Evolutionary conservation across 2,113 vertebrate genomes (phyloP).

Genomic region (Sapayoa aenigma): DNA sequence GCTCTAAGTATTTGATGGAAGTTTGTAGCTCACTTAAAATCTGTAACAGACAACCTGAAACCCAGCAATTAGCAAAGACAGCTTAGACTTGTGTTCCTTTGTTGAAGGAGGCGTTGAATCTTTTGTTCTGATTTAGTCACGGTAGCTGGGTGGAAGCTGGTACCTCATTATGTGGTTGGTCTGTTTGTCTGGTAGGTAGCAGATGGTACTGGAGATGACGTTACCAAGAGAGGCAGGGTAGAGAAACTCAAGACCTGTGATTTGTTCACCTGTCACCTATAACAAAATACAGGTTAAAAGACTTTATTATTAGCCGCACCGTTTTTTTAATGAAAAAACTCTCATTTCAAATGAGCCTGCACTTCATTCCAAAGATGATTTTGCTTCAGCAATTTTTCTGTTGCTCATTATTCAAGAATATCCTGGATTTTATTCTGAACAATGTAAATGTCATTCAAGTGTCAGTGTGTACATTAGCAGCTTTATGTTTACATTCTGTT

Average conservation of each 20-base stretch:
- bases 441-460: constrained; percentile 76
- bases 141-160: constrained; percentile 83
- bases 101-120: constrained; percentile 79
- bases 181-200: constrained; percentile 79
- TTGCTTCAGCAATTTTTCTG: constrained; percentile 12
- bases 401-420: constrained; percentile 58
- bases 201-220: constrained; percentile 79
- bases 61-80: constrained; percentile 79
- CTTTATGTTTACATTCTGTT: constrained; percentile 74
- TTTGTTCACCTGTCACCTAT: constrained; percentile 83
- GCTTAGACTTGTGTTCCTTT: constrained; percentile 79
- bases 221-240: constrained; percentile 72
- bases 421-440: constrained; percentile 57
- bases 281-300: constrained; percentile 74
- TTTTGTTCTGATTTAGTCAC: constrained; percentile 86
- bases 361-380: background rate
- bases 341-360: background rate
- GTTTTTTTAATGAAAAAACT: constrained; percentile 29
- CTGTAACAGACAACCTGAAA: constrained; percentile 78
- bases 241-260: constrained; percentile 78
- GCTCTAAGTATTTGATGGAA: constrained; percentile 70
- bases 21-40: constrained; percentile 74
- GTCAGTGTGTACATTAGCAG: constrained; percentile 71
- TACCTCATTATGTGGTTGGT: constrained; percentile 80
- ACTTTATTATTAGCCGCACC: constrained; percentile 59